Percentiles rank a stretch among this genome's conserved stretches.
phyloP scores from a whole-genome alignment of 1,140 invertebrate species.

The Asobara japonica region DNA sequence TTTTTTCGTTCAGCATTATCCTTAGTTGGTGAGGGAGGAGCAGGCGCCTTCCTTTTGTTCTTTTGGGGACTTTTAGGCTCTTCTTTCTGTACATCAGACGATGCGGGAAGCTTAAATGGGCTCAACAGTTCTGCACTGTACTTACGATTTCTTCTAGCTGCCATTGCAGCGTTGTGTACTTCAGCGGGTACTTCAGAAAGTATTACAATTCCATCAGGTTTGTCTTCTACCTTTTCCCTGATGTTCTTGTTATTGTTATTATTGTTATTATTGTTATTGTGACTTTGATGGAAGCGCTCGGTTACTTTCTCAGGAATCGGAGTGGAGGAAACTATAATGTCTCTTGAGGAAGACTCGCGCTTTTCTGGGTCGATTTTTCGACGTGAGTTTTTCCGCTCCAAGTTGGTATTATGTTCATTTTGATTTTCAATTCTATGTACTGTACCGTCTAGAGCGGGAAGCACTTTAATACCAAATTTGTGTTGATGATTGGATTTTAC shows the following conservation, averaged over 20 bases:
- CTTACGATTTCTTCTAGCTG: conserved; percentile 74
- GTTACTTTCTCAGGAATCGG: neutral
- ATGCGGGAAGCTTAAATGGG: neutral
- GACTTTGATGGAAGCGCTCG: conserved; percentile 22
- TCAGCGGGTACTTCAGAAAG: conserved; percentile 71
- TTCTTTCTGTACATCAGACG: conserved; percentile 22
- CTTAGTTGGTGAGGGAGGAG: conserved; percentile 65
- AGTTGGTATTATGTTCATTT: conserved; percentile 64
- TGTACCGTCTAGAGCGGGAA: conserved; percentile 63
- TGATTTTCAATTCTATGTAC: conserved; percentile 64
- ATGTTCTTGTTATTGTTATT: neutral
- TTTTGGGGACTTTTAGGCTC: conserved; percentile 67
- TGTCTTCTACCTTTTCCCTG: conserved; percentile 30
- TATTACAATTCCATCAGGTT: conserved; percentile 32
- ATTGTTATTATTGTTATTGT: conserved; percentile 32
- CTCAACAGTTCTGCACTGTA: conserved; percentile 56
- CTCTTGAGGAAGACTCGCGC: conserved; percentile 4
- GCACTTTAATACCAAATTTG: conserved; percentile 78
- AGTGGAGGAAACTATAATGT: conserved; percentile 14
- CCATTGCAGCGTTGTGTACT: conserved; percentile 76
- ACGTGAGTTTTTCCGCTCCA: conserved; percentile 60
- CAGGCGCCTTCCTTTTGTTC: conserved; percentile 78
- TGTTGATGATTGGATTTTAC: conserved; percentile 53
- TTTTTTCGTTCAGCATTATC: conserved; percentile 38
- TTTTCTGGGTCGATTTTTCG: conserved; percentile 50